Evolutionary conservation across 2,888 invertebrate species (phyloP), one percentile per base, ranked within the genome.

Genomic region (Alcis repandata): DNA sequence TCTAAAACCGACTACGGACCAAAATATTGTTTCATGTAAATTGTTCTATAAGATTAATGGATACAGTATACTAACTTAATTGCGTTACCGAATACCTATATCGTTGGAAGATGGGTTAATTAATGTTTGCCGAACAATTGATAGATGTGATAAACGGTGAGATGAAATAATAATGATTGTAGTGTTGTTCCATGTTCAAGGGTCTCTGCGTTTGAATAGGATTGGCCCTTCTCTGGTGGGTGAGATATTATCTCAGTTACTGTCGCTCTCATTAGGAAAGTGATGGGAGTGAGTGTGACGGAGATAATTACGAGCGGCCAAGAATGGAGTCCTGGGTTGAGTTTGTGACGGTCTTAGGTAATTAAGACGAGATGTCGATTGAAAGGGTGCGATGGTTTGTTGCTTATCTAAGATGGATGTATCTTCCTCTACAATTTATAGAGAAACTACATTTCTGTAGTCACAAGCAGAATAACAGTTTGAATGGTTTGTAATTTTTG

Each of bases 1-100:
- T 59, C 49, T 38, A 60, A 60, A 56, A 43, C 54, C 48, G 59
- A 59, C 64, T 49, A 43, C 52, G 32, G 57, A 40, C 60, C 65
- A 65, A 65, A 65, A 65, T 65, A 65, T 65, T 51, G 60, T 65
- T 38, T 32, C 41, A 56, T 57, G 65, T 65, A 60, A 65, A 65
- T 65, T 65, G 60, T 60, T 65, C 56, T 56, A 65, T 60, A 60
- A 65, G 59, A 65, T 61, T 67, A 62, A 67, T 67, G 61, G 62
- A 59, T 60, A 20, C 59, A 32, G 49, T 59, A 59, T 59, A 59
- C 40, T 41, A 49, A 63, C 66, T 58, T 64, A 67, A 69, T 67
- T 52, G 59, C 51, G 49, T 54, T 59, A 53, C 38, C 45, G 56
- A 48, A 53, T 54, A 52, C 59, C 54, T 60, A 53, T 49, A 62